These are phyloP conservation scores for Bombus superbus DNA, from an alignment of 1,140 invertebrate genomes.

Conservation along the genomic window DNA sequence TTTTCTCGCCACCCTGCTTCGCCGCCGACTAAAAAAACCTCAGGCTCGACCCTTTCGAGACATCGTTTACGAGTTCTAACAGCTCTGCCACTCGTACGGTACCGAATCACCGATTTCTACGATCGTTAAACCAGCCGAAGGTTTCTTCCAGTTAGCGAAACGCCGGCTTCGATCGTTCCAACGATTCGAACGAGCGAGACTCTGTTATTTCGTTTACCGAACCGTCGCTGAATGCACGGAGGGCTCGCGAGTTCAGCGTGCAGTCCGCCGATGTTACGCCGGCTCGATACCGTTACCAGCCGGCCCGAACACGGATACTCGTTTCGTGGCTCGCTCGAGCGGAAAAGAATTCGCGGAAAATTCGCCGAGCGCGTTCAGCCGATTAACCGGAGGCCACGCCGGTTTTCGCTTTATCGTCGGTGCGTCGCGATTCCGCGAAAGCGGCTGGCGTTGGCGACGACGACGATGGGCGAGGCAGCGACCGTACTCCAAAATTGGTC, in stretches of 20 bases:
- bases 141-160: conserved; percentile 31
- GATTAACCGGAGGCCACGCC: neutral
- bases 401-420: too few relatives aligned
- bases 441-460: too few relatives aligned
- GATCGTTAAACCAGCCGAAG: neutral
- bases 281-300: conserved; percentile 68
- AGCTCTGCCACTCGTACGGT: neutral
- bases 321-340: conserved; percentile 46
- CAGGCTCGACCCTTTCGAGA: neutral
- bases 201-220: neutral
- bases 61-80: conserved; percentile 24
- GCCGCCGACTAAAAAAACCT: neutral
- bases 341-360: conserved; percentile 31
- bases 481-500: too few relatives aligned
- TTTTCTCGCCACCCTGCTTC: neutral
- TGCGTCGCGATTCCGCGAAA: conserved; percentile 10
- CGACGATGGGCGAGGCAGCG: too few relatives aligned
- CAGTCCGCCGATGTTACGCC: neutral
- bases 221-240: neutral
- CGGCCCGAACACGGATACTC: conserved; percentile 54
- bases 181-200: neutral
- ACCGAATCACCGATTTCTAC: neutral
- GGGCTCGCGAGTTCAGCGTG: neutral
- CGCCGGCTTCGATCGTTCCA: neutral
- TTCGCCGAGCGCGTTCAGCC: neutral